Conservation (phyloP, 2,888 invertebrate species). For the Pseudanteris insignis region DNA sequence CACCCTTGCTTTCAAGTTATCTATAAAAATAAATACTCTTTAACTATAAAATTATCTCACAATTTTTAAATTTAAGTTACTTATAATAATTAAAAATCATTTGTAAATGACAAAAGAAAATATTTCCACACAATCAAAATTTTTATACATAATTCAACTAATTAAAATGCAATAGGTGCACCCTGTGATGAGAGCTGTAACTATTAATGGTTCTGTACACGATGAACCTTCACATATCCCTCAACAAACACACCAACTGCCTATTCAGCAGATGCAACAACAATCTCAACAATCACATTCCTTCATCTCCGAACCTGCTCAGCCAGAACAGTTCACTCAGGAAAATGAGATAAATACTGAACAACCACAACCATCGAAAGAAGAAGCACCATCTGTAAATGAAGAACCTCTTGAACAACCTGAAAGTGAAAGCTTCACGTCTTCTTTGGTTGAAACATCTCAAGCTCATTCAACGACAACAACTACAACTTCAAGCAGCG, state of each 20-base stretch:
- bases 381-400: constrained; percentile 56
- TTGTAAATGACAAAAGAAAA: too few relatives aligned
- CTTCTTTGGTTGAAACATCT: constrained; percentile 62
- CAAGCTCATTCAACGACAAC: constrained; percentile 65
- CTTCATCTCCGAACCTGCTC: constrained; percentile 53
- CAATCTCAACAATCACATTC: constrained; percentile 53
- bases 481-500: constrained; percentile 63
- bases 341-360: constrained; percentile 57
- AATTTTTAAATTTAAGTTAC: too few relatives aligned
- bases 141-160: too few relatives aligned
- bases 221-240: constrained; percentile 59
- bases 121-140: too few relatives aligned
- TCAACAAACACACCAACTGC: constrained; percentile 57
- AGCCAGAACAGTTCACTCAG: constrained; percentile 59
- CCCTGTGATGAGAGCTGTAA: constrained; percentile 59
- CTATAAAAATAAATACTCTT: too few relatives aligned
- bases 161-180: too few relatives aligned
- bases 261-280: constrained; percentile 50
- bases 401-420: constrained; percentile 60
- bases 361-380: constrained; percentile 49
- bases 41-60: too few relatives aligned
- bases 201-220: constrained; percentile 63
- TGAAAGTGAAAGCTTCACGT: constrained; percentile 56
- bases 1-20: too few relatives aligned
- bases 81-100: too few relatives aligned